phyloP scores from a whole-genome alignment of 2,888 invertebrate genomes.

The Ennomos fuscantarius region DNA sequence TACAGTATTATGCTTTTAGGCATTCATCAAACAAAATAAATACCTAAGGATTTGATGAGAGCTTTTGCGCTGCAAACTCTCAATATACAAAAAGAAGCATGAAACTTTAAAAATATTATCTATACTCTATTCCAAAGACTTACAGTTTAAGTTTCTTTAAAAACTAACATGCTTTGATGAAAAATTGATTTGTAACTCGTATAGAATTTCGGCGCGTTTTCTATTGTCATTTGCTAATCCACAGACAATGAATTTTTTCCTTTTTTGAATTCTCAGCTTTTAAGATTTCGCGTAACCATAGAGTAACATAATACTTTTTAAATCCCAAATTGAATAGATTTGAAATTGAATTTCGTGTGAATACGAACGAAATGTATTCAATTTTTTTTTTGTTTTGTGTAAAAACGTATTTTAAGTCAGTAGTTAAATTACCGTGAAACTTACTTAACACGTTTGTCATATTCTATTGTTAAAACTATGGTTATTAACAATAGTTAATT shows the following conservation, averaged over 20 bases:
- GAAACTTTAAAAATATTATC: not conserved
- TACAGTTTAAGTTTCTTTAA: conserved; percentile 3
- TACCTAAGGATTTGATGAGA: conserved; percentile 1
- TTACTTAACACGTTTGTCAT: conserved; percentile 7
- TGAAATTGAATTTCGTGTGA: conserved; percentile 14
- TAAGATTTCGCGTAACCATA: conserved; percentile 25
- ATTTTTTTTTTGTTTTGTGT: conserved; percentile 11
- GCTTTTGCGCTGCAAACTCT: conserved; percentile 10
- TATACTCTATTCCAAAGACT: not conserved
- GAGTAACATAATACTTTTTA: conserved; percentile 44
- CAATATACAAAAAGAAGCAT: not conserved
- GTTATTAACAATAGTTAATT: no score
- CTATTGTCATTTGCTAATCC: conserved; percentile 56
- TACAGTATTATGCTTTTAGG: no score
- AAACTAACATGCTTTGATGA: no score
- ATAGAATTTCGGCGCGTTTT: conserved; percentile 37
- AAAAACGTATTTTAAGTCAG: conserved; percentile 3
- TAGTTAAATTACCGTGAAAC: conserved; percentile 13
- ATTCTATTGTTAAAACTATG: no score
- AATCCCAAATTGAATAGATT: conserved; percentile 21
- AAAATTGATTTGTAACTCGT: conserved; percentile 5
- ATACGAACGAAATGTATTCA: conserved; percentile 10
- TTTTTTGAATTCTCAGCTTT: conserved; percentile 39
- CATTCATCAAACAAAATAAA: not conserved
- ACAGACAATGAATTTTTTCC: conserved; percentile 49